Evolutionary conservation across 2,888 invertebrate genomes (phyloP).

Genomic region (Philereme transversata): DNA sequence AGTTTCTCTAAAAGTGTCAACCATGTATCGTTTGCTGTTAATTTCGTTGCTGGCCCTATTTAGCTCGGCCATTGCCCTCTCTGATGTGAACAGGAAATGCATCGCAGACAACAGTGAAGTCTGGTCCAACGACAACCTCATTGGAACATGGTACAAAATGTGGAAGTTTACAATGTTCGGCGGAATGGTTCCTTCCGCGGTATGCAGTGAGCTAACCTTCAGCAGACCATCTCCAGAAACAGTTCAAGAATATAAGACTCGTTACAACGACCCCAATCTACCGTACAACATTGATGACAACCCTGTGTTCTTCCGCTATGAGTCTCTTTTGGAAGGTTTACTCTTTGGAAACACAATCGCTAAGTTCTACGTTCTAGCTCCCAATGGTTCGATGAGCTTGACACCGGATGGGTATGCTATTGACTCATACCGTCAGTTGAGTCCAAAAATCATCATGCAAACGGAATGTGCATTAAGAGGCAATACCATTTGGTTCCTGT

Average conservation of each 20-base stretch:
- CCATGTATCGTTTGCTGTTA: conserved; percentile 1
- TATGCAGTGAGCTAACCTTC: conserved; percentile 11
- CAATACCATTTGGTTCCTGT: conserved; percentile 2
- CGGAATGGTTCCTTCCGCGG: neutral
- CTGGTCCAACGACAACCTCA: conserved; percentile 23
- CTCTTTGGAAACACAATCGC: conserved; percentile 22
- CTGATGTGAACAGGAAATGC: conserved; percentile 22
- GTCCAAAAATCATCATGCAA: conserved; percentile 18
- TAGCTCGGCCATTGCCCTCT: conserved; percentile 7
- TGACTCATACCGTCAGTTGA: conserved; percentile 7
- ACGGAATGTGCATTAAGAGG: conserved; percentile 15
- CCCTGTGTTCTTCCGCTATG: conserved; percentile 11
- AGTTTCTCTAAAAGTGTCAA: neutral
- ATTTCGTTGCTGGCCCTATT: conserved; percentile 1
- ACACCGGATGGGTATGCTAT: conserved; percentile 12
- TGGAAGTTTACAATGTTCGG: conserved; percentile 11
- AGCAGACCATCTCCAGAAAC: conserved; percentile 15
- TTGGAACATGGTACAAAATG: conserved; percentile 29
- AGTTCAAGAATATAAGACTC: conserved; percentile 21
- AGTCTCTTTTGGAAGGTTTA: conserved; percentile 11
- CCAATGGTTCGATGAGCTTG: conserved; percentile 6
- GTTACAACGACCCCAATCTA: conserved; percentile 20
- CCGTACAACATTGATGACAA: conserved; percentile 31
- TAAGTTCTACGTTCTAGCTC: conserved; percentile 25
- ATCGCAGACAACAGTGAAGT: conserved; percentile 20